Evolutionary conservation across 2,888 invertebrate species (phyloP).

Genomic region (Morpho helenor): DNA sequence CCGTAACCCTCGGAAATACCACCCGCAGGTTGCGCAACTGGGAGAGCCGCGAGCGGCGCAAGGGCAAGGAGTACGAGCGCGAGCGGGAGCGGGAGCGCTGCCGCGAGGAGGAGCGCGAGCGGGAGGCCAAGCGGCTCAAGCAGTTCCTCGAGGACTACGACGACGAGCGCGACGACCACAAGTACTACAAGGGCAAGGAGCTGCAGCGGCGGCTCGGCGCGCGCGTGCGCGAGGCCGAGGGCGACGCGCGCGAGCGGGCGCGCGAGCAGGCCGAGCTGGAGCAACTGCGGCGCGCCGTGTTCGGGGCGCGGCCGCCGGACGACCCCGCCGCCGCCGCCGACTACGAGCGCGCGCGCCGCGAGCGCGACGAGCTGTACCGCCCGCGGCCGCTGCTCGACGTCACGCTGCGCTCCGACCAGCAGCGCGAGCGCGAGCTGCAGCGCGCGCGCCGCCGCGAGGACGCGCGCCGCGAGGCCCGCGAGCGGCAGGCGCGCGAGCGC

Average conservation of each 20-base stretch:
- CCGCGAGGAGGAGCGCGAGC: constrained; percentile 91
- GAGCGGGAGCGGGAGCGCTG: constrained; percentile 86
- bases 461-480: constrained; percentile 64
- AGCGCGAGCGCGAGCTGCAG: constrained; percentile 79
- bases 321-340: constrained; percentile 45
- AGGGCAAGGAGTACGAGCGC: constrained; percentile 93
- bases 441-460: constrained; percentile 65
- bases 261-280: constrained; percentile 94
- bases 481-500: constrained; percentile 73
- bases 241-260: constrained; percentile 93
- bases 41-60: constrained; percentile 94
- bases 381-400: constrained; percentile 89
- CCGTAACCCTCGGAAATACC: background rate
- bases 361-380: constrained; percentile 90
- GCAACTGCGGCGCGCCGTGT: constrained; percentile 76
- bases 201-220: constrained; percentile 94
- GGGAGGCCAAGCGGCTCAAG: constrained; percentile 95
- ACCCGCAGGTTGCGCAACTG: constrained; percentile 77
- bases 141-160: constrained; percentile 99
- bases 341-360: constrained; percentile 58
- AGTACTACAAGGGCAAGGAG: constrained; percentile 96
- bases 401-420: constrained; percentile 79
- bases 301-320: constrained; percentile 80
- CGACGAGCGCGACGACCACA: constrained; percentile 97
- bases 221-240: constrained; percentile 95